A percentile compares a stretch with the other conserved stretches of the same genome.
phyloP scores from a whole-genome alignment of 2,888 invertebrate species.

The Acleris emargana region DNA sequence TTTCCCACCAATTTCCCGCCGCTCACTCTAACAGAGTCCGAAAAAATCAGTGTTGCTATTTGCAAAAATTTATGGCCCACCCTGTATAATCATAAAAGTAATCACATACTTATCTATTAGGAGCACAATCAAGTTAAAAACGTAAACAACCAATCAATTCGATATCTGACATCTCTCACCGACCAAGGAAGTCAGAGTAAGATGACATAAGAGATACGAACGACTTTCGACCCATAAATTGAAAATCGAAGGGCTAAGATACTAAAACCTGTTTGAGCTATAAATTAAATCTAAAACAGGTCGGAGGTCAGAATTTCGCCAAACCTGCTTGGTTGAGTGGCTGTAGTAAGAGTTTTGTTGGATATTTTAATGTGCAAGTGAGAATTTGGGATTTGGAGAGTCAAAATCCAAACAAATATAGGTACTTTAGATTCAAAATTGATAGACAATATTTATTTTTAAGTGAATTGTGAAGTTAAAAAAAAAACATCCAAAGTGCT shows the following conservation, averaged over 20 bases:
- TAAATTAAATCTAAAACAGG: slow-evolving; percentile 56
- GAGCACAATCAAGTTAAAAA: background rate
- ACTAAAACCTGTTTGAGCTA: slow-evolving; percentile 60
- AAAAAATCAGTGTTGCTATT: no score
- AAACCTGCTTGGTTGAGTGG: slow-evolving; percentile 39
- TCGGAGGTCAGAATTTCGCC: slow-evolving; percentile 56
- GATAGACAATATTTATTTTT: no score
- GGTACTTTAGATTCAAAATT: no score
- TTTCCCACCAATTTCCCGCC: no score
- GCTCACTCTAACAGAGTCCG: no score
- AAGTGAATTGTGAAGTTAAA: no score
- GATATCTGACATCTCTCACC: slow-evolving; percentile 34
- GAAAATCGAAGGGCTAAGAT: slow-evolving; percentile 46
- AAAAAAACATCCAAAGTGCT: no score
- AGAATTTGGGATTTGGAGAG: background rate
- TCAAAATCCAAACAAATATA: no score
- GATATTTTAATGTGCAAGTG: background rate
- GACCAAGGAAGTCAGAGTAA: slow-evolving; percentile 25
- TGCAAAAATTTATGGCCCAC: no score
- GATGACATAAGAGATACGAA: slow-evolving; percentile 30
- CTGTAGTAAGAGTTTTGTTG: slow-evolving; percentile 14
- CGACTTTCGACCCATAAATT: slow-evolving; percentile 29
- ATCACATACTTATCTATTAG: no score
- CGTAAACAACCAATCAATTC: slow-evolving; percentile 18
- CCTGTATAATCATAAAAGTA: no score